phyloP scores from a whole-genome alignment of 2,888 invertebrate genomes.

The Drosophila greeni region DNA sequence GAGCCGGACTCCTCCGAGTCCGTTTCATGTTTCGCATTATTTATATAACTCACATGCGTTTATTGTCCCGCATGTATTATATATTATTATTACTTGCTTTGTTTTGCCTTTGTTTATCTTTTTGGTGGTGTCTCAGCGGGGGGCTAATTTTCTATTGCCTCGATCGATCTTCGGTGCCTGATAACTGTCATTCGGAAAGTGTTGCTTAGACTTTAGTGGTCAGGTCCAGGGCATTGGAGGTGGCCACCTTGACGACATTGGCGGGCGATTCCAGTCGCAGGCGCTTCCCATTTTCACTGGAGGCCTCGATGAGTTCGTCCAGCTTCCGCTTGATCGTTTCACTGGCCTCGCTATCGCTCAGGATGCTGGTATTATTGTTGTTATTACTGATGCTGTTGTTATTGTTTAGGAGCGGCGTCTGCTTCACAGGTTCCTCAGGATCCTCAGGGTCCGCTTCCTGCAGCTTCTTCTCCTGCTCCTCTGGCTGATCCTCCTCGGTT shows the following conservation, averaged over 20 bases:
- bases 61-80: slow-evolving; percentile 22
- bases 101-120: slow-evolving; percentile 39
- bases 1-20: slow-evolving; percentile 22
- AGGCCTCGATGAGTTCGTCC: slow-evolving; percentile 53
- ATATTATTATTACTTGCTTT: slow-evolving; percentile 20
- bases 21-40: slow-evolving; percentile 25
- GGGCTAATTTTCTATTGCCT: slow-evolving; percentile 38
- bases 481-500: slow-evolving; percentile 20
- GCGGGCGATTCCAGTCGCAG: slow-evolving; percentile 44
- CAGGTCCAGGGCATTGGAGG: slow-evolving; percentile 78
- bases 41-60: slow-evolving; percentile 36
- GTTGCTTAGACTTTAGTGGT: slow-evolving; percentile 82
- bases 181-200: slow-evolving; percentile 16
- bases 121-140: slow-evolving; percentile 42
- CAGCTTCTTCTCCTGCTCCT: neutral
- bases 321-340: slow-evolving; percentile 57
- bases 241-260: slow-evolving; percentile 51
- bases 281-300: slow-evolving; percentile 54
- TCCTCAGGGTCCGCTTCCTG: slow-evolving; percentile 14
- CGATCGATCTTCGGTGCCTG: slow-evolving; percentile 31
- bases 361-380: slow-evolving; percentile 44
- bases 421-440: slow-evolving; percentile 43
- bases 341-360: slow-evolving; percentile 54
- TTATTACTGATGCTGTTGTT: slow-evolving; percentile 47
- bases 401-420: slow-evolving; percentile 40